Evolutionary conservation across 2,888 invertebrate species (phyloP).

Genomic region (Eupithecia dodoneata): DNA sequence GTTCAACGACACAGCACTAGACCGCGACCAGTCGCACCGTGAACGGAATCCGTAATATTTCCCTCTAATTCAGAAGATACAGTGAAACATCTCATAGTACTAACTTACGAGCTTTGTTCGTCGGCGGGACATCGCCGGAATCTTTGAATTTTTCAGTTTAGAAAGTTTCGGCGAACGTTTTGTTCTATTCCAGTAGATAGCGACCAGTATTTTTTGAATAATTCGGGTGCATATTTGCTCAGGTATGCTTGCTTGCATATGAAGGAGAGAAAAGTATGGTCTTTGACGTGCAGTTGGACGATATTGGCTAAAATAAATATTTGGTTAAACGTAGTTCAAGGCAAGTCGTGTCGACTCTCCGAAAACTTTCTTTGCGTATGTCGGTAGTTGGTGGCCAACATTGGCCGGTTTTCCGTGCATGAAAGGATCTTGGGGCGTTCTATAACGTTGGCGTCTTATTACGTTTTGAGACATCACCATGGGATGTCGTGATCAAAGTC

Average conservation of each 20-base stretch:
- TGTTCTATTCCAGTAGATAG: neutral
- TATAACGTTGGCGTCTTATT: too few species aligned
- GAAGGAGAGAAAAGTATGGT: neutral
- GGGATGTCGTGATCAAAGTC: too few species aligned
- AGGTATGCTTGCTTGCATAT: neutral
- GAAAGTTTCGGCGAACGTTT: neutral
- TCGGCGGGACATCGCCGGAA: neutral
- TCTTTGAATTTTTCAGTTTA: constrained; percentile 1
- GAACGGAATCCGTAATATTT: constrained; percentile 41
- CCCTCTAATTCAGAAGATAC: constrained; percentile 36
- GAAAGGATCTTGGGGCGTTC: too few species aligned
- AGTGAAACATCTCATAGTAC: constrained; percentile 18
- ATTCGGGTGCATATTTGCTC: neutral
- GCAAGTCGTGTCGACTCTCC: too few species aligned
- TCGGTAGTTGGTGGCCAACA: too few species aligned
- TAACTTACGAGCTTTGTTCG: constrained; percentile 12
- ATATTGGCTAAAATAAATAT: neutral
- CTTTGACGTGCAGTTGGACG: neutral
- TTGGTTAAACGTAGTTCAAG: neutral
- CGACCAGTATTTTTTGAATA: neutral
- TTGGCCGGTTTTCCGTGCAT: too few species aligned
- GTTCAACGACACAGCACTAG: constrained; percentile 43
- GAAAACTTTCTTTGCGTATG: too few species aligned
- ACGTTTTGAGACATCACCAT: neutral
- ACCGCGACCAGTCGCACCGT: constrained; percentile 39